Conservation (phyloP, 2,797 vertebrate genomes). For the Syngnathus rostellatus region DNA sequence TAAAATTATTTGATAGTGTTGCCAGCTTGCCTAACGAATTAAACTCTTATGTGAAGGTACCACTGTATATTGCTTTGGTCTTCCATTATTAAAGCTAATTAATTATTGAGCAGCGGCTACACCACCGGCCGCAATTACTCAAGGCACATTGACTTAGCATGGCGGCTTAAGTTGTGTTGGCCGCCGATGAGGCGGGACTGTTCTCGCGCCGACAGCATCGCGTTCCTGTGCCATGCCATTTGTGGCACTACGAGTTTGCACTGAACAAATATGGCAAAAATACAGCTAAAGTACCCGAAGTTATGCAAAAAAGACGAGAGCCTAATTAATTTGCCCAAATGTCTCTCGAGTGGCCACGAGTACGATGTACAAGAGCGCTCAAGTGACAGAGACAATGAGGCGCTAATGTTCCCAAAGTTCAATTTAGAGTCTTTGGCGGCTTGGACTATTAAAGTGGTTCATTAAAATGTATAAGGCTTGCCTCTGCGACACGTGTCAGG, state of each 20-base stretch:
- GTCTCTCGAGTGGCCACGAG: constrained; percentile 26
- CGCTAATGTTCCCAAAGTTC: constrained; percentile 40
- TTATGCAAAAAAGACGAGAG: constrained; percentile 4
- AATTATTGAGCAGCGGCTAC: constrained; percentile 29
- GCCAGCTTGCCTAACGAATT: too few relatives aligned
- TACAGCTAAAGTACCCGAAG: background rate
- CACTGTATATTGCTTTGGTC: constrained; percentile 6
- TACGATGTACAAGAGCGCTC: constrained; percentile 18
- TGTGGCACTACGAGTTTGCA: background rate
- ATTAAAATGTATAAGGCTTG: constrained; percentile 21
- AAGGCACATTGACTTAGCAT: constrained; percentile 9
- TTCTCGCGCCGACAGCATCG: constrained; percentile 46
- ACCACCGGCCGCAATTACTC: constrained; percentile 15
- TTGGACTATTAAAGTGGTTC: constrained; percentile 12
- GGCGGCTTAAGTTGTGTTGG: background rate
- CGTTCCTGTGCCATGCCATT: constrained; percentile 23
- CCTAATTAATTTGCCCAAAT: constrained; percentile 33
- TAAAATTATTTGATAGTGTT: too few relatives aligned
- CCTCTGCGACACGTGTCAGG: background rate
- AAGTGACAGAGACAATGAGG: constrained; percentile 36
- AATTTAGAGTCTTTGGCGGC: constrained; percentile 19
- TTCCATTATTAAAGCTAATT: constrained; percentile 30
- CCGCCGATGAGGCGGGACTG: background rate
- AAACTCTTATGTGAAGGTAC: constrained; percentile 7
- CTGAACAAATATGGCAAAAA: constrained; percentile 1